Evolutionary conservation across 2,888 invertebrate species (phyloP), one percentile per base, ranked within the genome.

Genomic region (Scaptomyza parva): DNA sequence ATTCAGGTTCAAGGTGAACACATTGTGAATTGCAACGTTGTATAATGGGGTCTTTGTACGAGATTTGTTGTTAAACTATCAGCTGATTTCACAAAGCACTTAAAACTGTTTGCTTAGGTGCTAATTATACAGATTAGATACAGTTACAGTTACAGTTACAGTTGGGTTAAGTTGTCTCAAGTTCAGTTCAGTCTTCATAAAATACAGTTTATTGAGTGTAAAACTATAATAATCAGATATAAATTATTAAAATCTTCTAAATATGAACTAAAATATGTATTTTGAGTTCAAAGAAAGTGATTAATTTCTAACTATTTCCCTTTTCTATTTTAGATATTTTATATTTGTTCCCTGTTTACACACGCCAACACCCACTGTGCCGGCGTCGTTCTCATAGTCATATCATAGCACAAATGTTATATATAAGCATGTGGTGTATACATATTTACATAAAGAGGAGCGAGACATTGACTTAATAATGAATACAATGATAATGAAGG

Each of bases 1-100:
- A 76, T 78, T 70, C 86, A 86, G 81, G 86, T 84, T 86, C 83
- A 86, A 84, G 86, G 83, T 70, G 54, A 75, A 41, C 53, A 50
- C n/a, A n/a, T n/a, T n/a, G n/a, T n/a, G n/a, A n/a, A 24, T 24
- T 60, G 39, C 33, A 44, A 51, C 48, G 43, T 39, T 17, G 50
- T 50, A 62, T 63, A 62, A 60, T 78, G 62, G 45, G 8, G 12
- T 20, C 40, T 2, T 20, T 7, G 12, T 12, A 12, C 2, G 40
- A 40, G 12, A 40, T 40, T 20, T 20, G 20, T 40, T 40, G 6
- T 12, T 2, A 26, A 30, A 20, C 4, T n/a, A 30, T 1, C 9
- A 47, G 3, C 24, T 43, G 6, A 9, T n/a, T 3, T 20, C 0
- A 6, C n/a, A 9, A 9, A 12, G 6, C 8, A 14, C 7, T 26